Conservation (phyloP, 2,888 invertebrate species). For the Carterocephalus palaemon region DNA sequence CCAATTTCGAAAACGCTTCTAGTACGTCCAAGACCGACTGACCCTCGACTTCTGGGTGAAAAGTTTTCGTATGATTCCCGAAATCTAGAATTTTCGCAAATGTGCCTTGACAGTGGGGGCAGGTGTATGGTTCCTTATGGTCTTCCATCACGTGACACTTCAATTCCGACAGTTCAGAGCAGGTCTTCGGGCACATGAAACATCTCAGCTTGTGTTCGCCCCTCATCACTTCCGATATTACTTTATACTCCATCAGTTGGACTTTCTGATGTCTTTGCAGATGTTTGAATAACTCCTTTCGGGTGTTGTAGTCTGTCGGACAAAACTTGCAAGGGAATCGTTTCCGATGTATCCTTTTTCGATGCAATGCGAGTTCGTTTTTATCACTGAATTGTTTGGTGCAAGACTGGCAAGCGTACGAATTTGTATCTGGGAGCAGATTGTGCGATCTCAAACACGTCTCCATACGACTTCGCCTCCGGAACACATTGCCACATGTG, state of each 20-base stretch:
- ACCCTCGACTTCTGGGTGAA: slow-evolving; percentile 61
- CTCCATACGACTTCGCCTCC: slow-evolving; percentile 61
- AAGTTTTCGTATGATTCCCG: slow-evolving; percentile 60
- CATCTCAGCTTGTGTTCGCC: slow-evolving; percentile 64
- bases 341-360: slow-evolving; percentile 60
- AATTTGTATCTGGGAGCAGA: slow-evolving; percentile 40
- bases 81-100: slow-evolving; percentile 65
- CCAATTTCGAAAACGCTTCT: slow-evolving; percentile 63
- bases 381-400: slow-evolving; percentile 57
- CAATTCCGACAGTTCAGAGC: slow-evolving; percentile 54
- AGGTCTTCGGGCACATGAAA: slow-evolving; percentile 61
- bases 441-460: slow-evolving; percentile 64
- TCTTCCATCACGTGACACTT: slow-evolving; percentile 68
- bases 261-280: slow-evolving; percentile 67
- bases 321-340: slow-evolving; percentile 70
- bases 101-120: slow-evolving; percentile 55
- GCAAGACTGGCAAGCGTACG: slow-evolving; percentile 52
- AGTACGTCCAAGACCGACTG: slow-evolving; percentile 63
- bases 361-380: slow-evolving; percentile 52
- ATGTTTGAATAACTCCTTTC: slow-evolving; percentile 67
- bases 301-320: slow-evolving; percentile 66
- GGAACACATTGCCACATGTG: slow-evolving; percentile 59
- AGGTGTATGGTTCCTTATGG: slow-evolving; percentile 61
- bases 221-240: slow-evolving; percentile 63
- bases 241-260: slow-evolving; percentile 70